Base-by-base conservation (phyloP, 2,888 invertebrate genomes). In the Nomada fabriciana region DNA sequence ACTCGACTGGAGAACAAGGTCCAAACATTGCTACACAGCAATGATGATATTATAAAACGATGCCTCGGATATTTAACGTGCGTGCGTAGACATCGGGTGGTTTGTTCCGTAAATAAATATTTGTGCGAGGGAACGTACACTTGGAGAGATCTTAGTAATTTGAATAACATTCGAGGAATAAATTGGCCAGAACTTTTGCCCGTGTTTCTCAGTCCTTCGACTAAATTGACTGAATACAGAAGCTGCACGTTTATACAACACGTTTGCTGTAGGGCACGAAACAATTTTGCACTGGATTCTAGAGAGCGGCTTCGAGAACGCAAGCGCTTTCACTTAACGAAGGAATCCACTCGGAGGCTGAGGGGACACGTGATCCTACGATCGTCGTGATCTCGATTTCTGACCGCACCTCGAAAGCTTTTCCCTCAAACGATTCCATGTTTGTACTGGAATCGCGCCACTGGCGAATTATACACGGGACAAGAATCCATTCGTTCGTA, bases 281-380 rank as follows among this genome's bases (percentile, higher is more conserved):
- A 70, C 70, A 61, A 76, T 70, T 55, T 69, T 13, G 20, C 67
- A 11, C 15, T 5, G 67, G 10, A n/a, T 43, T 70, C 59, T 7
- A 64, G n/a, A 20, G 53, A 63, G 29, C 25, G 25, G 29, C 47
- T 59, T 43, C 42, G 11, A 53, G 72, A 55, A 42, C 61, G 25
- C 25, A 25, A 2, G 25, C 67, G 80, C 77, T 80, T 77, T 80
- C 80, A 80, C 80, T 80, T 72, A 77, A 76, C 60, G 80, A 61
- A 63, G 68, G 72, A 72, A 77, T 72, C 72, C 42, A 13, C 60
- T 69, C 25, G 29, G 60, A 52, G 59, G 47, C 57, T 43, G n/a
- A 50, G 63, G 52, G 75, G 70, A 76, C 80, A 76, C 76, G 71
- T 76, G 76, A 59, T 20, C 43, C 20, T 69, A 57, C 52, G 68